Evolutionary conservation across 2,797 vertebrate species (phyloP), one percentile per base, ranked within the genome.

Genomic region (Pitangus sulphuratus): DNA sequence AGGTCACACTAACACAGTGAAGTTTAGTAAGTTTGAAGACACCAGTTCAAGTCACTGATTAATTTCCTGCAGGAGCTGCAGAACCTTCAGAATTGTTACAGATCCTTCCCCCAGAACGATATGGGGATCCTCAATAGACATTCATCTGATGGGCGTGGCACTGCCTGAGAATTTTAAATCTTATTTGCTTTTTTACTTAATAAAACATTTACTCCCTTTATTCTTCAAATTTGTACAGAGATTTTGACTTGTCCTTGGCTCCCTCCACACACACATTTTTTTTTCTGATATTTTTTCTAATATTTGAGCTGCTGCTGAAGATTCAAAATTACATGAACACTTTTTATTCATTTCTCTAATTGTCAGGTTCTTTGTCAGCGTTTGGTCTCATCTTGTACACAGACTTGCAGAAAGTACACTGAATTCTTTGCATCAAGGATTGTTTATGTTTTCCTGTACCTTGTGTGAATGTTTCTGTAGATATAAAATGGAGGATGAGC

Each of bases 191-290:
- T 4, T 80, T 84, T 87, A 25, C 19, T 84, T 77, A 19, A 70
- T 48, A 6, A 19, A 82, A 53, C 15, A 30, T 83, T 69, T 83
- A 40, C 20, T 70, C 6, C 13, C 31, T 56, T 83, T 51, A 20
- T 74, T 33, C 56, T 81, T 78, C 68, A 48, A 1, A 81, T 75
- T 31, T 56, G 16, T 28, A 8, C 11, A 64, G 50, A 70, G 51
- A 61, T 18, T 76, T 86, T 78, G 74, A 37, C 31, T 68, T 79
- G 30, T 16, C 40, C 65, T 80, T 95, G 58, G 31, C 18, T 8
- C 7, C 6, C 7, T 10, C 11, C 2, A 33, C 0, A 0, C 9
- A 8, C 6, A 5, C 5, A 17, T 50, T 86, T 90, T 40, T 40
- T 89, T 40, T 4, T 13, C 47, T 48, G 24, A 48, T 48, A 15